A percentile compares a stretch with the other conserved stretches of the same genome.
phyloP scores from a whole-genome alignment of 1,140 invertebrate genomes.

The Leptinotarsa lineolata region DNA sequence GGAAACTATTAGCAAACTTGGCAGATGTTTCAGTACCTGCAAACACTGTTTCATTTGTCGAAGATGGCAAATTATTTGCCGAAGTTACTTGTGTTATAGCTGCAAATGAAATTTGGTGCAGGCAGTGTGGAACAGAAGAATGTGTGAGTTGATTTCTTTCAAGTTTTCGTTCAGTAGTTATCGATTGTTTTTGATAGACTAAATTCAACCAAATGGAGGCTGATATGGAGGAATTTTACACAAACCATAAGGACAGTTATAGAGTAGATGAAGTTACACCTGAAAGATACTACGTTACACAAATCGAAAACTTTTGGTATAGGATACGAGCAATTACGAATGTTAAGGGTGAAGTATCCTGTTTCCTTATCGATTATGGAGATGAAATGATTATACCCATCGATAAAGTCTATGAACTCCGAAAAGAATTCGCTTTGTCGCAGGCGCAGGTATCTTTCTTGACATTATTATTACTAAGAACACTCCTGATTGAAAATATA shows the following conservation, averaged over 20 bases:
- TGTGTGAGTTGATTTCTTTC: constrained; percentile 38
- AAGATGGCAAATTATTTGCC: constrained; percentile 42
- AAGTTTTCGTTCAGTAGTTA: too few species aligned
- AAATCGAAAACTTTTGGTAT: constrained; percentile 63
- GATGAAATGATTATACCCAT: constrained; percentile 61
- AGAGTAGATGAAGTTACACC: constrained; percentile 31
- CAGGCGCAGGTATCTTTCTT: constrained; percentile 62
- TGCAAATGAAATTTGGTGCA: constrained; percentile 53
- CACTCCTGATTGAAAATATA: too few species aligned
- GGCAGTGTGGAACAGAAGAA: constrained; percentile 47
- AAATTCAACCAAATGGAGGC: constrained; percentile 55
- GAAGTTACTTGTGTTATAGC: constrained; percentile 49
- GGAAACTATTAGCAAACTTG: constrained; percentile 20
- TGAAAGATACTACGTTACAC: constrained; percentile 64
- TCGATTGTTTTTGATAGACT: too few species aligned
- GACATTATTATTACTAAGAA: too few species aligned
- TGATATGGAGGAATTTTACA: constrained; percentile 64
- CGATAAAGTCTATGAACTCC: constrained; percentile 60
- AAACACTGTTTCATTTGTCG: constrained; percentile 46
- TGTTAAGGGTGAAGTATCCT: constrained; percentile 54
- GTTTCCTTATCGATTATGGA: constrained; percentile 69
- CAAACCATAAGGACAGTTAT: constrained; percentile 34
- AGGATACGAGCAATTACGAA: constrained; percentile 61
- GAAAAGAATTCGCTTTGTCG: constrained; percentile 61
- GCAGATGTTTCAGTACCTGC: constrained; percentile 50